Conservation (phyloP, 1,140 invertebrate genomes). For the Hyles euphorbiae region DNA sequence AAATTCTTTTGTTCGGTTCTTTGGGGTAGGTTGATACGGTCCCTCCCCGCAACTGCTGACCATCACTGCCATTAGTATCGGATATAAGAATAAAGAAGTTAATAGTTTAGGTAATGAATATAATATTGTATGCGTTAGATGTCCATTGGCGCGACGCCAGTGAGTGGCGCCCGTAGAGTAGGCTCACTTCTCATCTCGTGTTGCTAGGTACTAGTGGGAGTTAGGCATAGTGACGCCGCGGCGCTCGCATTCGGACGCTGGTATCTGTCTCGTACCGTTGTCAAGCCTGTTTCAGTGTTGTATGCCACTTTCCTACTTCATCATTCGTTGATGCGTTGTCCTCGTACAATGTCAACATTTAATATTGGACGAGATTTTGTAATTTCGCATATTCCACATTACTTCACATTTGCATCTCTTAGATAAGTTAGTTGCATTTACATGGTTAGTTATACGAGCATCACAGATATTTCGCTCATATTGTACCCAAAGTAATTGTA, state of each 20-base stretch:
- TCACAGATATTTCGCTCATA: neutral
- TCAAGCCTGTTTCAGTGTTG: slow-evolving; percentile 41
- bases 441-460: neutral
- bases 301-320: no score
- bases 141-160: neutral
- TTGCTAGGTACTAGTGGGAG: no score
- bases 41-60: slow-evolving; percentile 65
- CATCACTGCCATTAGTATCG: slow-evolving; percentile 66
- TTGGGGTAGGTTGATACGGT: slow-evolving; percentile 56
- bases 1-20: slow-evolving; percentile 32
- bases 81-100: slow-evolving; percentile 48
- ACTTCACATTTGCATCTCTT: no score
- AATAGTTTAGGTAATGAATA: slow-evolving; percentile 42
- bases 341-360: no score
- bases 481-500: neutral
- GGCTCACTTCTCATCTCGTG: neutral
- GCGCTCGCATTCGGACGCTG: neutral
- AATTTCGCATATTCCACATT: no score
- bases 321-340: no score
- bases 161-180: neutral
- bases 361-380: slow-evolving; percentile 9
- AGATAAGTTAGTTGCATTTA: no score
- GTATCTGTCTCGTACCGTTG: neutral
- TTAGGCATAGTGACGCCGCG: no score
- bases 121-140: slow-evolving; percentile 3